Evolutionary conservation across 2,888 invertebrate species (phyloP).

Genomic region (Leptopilina drosophilae): DNA sequence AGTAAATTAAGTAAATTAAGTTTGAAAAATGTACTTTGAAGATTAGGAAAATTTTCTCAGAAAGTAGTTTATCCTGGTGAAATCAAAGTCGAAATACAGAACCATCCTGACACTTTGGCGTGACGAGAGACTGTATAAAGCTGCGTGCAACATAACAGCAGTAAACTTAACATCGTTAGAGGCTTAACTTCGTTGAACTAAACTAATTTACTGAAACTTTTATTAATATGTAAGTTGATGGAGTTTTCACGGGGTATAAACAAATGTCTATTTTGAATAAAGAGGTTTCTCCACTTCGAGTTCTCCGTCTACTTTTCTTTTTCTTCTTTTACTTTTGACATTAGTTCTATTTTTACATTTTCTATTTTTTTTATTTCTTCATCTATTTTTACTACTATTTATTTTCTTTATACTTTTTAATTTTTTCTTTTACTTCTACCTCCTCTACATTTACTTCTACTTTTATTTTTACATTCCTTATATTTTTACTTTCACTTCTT

Average conservation of each 20-base stretch:
- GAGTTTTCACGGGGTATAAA: background rate
- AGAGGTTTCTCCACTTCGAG: background rate
- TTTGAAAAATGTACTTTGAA: too few species aligned
- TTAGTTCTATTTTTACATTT: too few species aligned
- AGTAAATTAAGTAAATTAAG: too few species aligned
- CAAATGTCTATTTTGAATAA: background rate
- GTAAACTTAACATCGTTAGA: conserved; percentile 18
- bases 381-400: too few species aligned
- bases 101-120: conserved; percentile 24
- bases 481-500: too few species aligned
- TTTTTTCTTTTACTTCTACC: too few species aligned
- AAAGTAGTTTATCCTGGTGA: background rate
- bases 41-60: too few species aligned
- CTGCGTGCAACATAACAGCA: conserved; percentile 2
- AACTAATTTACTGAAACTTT: conserved; percentile 35
- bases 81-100: conserved; percentile 31
- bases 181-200: conserved; percentile 12
- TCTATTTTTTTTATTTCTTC: too few species aligned
- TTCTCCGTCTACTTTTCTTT: background rate
- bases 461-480: too few species aligned
- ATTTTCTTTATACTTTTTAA: too few species aligned
- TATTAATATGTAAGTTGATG: conserved; percentile 2
- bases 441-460: too few species aligned
- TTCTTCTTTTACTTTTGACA: too few species aligned
- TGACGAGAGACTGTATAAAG: conserved; percentile 13